These are phyloP conservation scores for Diachasma alloeum DNA, from an alignment of 1,140 invertebrate species.

Conservation along the genomic window DNA sequence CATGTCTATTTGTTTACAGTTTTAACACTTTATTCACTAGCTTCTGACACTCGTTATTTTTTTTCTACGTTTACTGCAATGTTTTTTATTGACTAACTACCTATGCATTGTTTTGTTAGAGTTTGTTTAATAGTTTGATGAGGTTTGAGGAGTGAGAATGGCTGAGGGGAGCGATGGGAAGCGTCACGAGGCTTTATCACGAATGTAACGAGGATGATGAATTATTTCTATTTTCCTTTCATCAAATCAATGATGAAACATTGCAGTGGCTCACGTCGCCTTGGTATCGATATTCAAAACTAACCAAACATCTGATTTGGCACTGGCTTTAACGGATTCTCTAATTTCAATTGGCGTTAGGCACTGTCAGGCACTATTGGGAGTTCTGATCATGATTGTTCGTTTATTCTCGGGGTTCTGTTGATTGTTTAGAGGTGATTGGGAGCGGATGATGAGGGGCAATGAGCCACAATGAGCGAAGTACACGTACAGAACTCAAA, in stretches of 20 bases:
- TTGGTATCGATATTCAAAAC: slow-evolving; percentile 1
- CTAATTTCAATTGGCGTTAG: neutral
- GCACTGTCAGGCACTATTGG: neutral
- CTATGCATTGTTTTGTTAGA: too few relatives aligned
- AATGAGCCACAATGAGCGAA: neutral
- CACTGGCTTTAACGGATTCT: neutral
- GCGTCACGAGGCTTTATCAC: neutral
- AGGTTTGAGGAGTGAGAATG: too few relatives aligned
- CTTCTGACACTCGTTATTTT: too few relatives aligned
- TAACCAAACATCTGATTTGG: neutral
- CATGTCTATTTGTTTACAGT: too few relatives aligned
- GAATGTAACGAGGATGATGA: neutral
- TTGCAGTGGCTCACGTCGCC: neutral
- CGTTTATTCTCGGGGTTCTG: neutral
- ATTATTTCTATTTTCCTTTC: neutral
- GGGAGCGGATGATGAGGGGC: neutral
- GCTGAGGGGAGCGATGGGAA: neutral
- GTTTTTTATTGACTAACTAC: too few relatives aligned
- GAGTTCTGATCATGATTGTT: neutral
- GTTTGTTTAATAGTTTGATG: too few relatives aligned
- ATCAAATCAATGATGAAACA: neutral
- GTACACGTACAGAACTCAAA: neutral
- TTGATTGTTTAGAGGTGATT: neutral
- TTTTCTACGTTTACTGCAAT: too few relatives aligned
- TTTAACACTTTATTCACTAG: too few relatives aligned